Evolutionary conservation across 2,113 vertebrate species (phyloP).

Genomic region (Cynoglossus semilaevis): DNA sequence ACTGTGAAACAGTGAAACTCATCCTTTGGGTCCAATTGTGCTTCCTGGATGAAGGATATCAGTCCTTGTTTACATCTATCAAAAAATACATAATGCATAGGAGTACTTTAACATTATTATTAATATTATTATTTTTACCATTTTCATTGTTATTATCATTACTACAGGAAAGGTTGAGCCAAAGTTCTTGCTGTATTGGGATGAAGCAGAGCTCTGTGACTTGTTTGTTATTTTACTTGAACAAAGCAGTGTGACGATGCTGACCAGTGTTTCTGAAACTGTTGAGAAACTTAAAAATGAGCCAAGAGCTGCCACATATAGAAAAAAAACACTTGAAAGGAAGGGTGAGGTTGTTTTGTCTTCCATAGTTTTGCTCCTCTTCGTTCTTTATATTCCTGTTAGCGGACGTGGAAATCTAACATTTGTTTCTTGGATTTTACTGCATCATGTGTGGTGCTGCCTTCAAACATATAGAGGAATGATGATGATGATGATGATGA

Average conservation of each 20-base stretch:
- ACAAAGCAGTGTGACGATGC: slow-evolving; percentile 38
- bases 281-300: slow-evolving; percentile 20
- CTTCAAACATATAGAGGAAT: slow-evolving; percentile 29
- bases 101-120: background rate
- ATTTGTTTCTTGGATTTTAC: slow-evolving; percentile 1
- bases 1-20: slow-evolving; percentile 35
- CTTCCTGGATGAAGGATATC: slow-evolving; percentile 51
- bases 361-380: slow-evolving; percentile 10
- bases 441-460: slow-evolving; percentile 23
- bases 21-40: slow-evolving; percentile 34
- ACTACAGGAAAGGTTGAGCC: slow-evolving; percentile 11
- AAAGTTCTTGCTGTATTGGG: slow-evolving; percentile 32
- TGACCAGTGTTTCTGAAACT: slow-evolving; percentile 41
- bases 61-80: slow-evolving; percentile 55
- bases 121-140: background rate
- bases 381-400: slow-evolving; percentile 13
- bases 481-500: background rate
- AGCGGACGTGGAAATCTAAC: slow-evolving; percentile 28
- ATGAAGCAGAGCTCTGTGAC: slow-evolving; percentile 6
- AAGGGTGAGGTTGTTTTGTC: slow-evolving; percentile 33
- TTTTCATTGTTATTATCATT: background rate
- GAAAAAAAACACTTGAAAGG: slow-evolving; percentile 8
- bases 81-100: no score
- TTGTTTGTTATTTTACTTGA: slow-evolving; percentile 53
- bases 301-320: slow-evolving; percentile 24